phyloP scores from a whole-genome alignment of 1,140 invertebrate genomes.

The Scylla paramamosain region DNA sequence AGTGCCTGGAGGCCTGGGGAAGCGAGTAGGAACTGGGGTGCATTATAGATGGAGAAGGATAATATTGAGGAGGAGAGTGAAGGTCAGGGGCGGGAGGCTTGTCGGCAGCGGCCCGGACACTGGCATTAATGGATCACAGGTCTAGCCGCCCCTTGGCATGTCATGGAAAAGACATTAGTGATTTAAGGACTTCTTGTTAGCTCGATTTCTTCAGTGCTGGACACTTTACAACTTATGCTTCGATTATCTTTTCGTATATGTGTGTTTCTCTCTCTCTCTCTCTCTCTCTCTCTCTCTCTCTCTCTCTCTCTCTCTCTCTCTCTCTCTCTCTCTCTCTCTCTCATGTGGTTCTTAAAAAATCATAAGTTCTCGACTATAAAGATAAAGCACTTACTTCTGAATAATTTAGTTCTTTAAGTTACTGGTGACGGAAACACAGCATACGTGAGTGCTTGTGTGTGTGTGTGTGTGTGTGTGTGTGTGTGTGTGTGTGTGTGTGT shows the following conservation, averaged over 20 bases:
- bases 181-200: too few species aligned
- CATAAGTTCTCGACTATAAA: too few species aligned
- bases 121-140: constrained; percentile 19
- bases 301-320: constrained; percentile 15
- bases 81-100: not conserved
- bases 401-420: too few species aligned
- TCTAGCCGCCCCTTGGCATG: not conserved
- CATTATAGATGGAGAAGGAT: not conserved
- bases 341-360: not conserved
- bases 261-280: too few species aligned
- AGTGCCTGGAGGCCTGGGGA: too few species aligned
- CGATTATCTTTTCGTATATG: too few species aligned
- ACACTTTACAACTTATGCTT: too few species aligned
- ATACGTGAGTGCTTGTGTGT: not conserved
- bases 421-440: too few species aligned
- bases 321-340: constrained; percentile 16
- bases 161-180: not conserved
- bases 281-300: not conserved
- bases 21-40: too few species aligned
- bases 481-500: constrained; percentile 7
- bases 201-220: too few species aligned
- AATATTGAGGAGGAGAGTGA: not conserved
- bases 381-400: too few species aligned
- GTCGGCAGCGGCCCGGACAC: constrained; percentile 12
- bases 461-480: not conserved